Percentiles rank a stretch among this genome's conserved stretches.
Conservation (phyloP, 2,797 vertebrate species). For the Hylomyscus alleni region DNA sequence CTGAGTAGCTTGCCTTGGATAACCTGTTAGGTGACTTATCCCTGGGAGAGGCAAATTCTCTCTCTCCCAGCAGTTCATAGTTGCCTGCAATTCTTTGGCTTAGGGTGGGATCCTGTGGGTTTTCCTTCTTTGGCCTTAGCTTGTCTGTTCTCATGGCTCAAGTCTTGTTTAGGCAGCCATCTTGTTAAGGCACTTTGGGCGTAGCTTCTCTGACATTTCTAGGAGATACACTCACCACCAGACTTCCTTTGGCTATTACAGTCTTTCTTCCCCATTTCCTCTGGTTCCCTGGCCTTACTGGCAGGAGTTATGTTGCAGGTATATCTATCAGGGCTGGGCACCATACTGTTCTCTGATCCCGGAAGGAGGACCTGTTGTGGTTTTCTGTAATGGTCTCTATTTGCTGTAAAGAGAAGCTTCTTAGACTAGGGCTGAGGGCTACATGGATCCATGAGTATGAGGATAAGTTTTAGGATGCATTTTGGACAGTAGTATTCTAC, state of each 20-base stretch:
- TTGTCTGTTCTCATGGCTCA: background rate
- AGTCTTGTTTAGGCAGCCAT: background rate
- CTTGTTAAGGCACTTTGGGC: background rate
- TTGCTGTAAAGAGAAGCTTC: background rate
- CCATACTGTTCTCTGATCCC: background rate
- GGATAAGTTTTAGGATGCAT: too few species aligned
- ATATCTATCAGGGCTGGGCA: background rate
- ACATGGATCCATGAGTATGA: background rate
- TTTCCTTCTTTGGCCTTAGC: background rate
- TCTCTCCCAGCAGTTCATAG: background rate
- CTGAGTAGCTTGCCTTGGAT: background rate
- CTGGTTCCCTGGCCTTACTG: background rate
- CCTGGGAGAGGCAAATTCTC: background rate
- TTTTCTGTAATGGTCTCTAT: background rate
- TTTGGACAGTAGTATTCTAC: background rate
- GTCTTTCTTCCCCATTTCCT: background rate
- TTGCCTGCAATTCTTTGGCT: background rate
- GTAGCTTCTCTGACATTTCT: background rate
- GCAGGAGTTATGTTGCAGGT: background rate
- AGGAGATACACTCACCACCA: background rate
- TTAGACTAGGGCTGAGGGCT: background rate
- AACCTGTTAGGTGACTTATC: background rate
- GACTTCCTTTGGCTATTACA: background rate
- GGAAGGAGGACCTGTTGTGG: background rate
- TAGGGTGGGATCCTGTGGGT: too few species aligned